Conservation (phyloP, 1,140 invertebrate genomes). For the Drosophila sturtevanti region DNA sequence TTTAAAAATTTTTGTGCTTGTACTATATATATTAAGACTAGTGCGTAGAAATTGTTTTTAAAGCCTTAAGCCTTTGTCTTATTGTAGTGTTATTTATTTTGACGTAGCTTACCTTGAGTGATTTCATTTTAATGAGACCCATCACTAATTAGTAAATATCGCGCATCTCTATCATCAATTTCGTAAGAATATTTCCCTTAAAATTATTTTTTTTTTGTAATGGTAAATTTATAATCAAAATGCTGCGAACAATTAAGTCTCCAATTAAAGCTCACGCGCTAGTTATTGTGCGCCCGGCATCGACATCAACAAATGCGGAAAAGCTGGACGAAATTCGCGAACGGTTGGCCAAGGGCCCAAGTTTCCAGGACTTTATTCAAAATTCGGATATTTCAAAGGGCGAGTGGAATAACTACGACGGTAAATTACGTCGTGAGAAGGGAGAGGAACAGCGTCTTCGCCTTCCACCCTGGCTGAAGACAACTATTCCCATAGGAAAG, state of each 20-base stretch:
- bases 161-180: constrained; percentile 7
- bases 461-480: constrained; percentile 98
- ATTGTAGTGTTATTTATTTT: no score
- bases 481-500: constrained; percentile 94
- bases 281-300: constrained; percentile 15
- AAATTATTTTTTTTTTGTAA: background rate
- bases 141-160: background rate
- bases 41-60: no score
- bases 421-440: constrained; percentile 92
- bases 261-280: background rate
- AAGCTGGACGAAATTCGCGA: constrained; percentile 84
- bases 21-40: no score
- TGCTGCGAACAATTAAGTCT: constrained; percentile 10
- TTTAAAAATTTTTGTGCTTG: no score
- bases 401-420: constrained; percentile 87
- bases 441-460: constrained; percentile 91
- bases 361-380: constrained; percentile 86
- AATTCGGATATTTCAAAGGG: constrained; percentile 83
- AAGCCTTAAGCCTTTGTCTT: no score
- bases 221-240: constrained; percentile 2
- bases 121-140: background rate
- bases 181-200: constrained; percentile 6
- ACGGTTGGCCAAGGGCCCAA: constrained; percentile 86
- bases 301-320: constrained; percentile 58
- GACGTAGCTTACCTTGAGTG: background rate